Base-by-base conservation (phyloP, 1,140 invertebrate genomes). In the Macrobrachium nipponense region DNA sequence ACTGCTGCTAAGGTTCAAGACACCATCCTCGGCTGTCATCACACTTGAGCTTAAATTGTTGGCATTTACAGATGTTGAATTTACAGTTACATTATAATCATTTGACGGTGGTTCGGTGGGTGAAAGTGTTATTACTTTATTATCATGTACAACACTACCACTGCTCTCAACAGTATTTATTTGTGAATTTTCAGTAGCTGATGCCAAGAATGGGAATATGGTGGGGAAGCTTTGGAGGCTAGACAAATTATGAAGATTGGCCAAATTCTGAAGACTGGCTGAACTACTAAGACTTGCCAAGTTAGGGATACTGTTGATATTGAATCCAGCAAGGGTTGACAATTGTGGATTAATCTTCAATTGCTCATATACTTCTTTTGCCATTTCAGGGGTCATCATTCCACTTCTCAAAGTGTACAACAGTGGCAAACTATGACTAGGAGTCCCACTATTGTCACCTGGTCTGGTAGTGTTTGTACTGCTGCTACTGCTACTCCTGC, bases 201-300 rank as follows among this genome's bases (percentile, higher is more conserved):
- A 78, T 27, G 84, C 78, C 10, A 86, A 70, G 59, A 86, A 86
- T 14, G 84, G 84, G n/a, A 86, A 86, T 27, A 86, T 68, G 14
- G 84, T 36, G 43, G 84, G 77, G 59, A 80, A 86, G 62, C 58
- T 73, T 68, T 80, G 84, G 14, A 80, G 66, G 27, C 51, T 73
- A 18, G 84, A 75, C 14, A 86, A 68, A 51, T 64, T 77, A 60
- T 84, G 82, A 36, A 84, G 73, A 64, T 77, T 77, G 60, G 82
- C 82, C 60, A 81, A 64, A 59, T 58, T 81, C 64, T 81, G 80
- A 68, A 81, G 80, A 70, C 80, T 70, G 43, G 80, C 80, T 23
- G 80, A 81, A 59, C 64, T 70, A 23, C 51, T 59, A 5, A 83
- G 72, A 76, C 23, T 76, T 18, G 82, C 76, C n/a, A 83, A 36